A percentile compares a stretch with the other conserved stretches of the same genome.
These are phyloP conservation scores for Grapholita molesta DNA, from an alignment of 1,140 invertebrate genomes.

Conservation along the genomic window DNA sequence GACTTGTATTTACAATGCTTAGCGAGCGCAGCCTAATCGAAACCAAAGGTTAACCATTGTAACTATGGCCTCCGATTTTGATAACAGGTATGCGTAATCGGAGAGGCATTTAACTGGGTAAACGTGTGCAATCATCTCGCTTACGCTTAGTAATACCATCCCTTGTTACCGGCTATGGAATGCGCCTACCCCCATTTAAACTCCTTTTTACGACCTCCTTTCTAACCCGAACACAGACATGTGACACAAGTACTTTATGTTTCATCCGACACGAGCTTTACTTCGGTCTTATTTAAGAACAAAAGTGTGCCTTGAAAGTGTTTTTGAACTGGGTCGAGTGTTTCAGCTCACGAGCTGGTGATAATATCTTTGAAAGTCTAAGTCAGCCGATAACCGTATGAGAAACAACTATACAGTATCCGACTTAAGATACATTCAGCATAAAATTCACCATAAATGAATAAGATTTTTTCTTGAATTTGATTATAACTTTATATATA, in stretches of 20 bases:
- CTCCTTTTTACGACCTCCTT: constrained; percentile 9
- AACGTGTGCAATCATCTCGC: neutral
- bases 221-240: constrained; percentile 4
- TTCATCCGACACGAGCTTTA: neutral
- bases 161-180: neutral
- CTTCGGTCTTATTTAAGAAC: constrained; percentile 9
- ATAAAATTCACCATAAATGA: neutral
- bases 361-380: constrained; percentile 14
- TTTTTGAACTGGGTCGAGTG: constrained; percentile 14
- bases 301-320: constrained; percentile 10
- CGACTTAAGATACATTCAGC: neutral
- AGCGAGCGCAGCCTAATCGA: neutral
- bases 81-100: neutral
- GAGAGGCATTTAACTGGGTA: neutral
- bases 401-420: constrained; percentile 3
- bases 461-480: neutral
- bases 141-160: neutral
- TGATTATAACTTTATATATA: too few species aligned
- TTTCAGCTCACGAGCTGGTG: constrained; percentile 8
- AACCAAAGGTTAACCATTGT: neutral
- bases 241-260: neutral
- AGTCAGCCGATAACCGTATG: neutral
- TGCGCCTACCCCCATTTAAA: constrained; percentile 1
- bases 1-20: neutral
- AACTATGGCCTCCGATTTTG: neutral